A percentile compares a stretch with the other conserved stretches of the same genome.
These are phyloP conservation scores for Lota lota DNA, from an alignment of 2,113 vertebrate genomes.

Conservation along the genomic window DNA sequence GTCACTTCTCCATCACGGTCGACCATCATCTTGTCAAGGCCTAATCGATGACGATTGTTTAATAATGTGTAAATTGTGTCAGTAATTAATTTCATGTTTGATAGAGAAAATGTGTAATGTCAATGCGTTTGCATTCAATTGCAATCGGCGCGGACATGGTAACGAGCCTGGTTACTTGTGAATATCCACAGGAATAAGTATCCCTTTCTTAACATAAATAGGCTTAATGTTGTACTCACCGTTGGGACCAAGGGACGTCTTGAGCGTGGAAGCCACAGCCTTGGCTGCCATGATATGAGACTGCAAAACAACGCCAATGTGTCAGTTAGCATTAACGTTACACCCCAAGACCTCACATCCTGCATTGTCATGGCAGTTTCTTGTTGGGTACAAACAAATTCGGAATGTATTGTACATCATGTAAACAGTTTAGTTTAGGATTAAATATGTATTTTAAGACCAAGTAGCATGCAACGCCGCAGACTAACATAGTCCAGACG, in stretches of 20 bases:
- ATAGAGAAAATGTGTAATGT: not conserved
- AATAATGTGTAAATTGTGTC: no score
- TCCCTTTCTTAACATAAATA: no score
- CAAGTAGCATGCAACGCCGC: no score
- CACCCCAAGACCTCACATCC: no score
- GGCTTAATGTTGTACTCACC: slow-evolving; percentile 70
- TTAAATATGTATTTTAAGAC: not conserved
- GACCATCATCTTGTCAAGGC: slow-evolving; percentile 99
- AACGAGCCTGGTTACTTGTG: no score
- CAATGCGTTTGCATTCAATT: no score
- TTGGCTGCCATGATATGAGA: slow-evolving; percentile 98
- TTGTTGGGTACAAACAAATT: not conserved
- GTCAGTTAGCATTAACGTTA: not conserved
- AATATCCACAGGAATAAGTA: no score
- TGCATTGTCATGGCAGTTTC: no score
- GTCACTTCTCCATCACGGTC: slow-evolving; percentile 96
- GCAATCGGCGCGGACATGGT: no score
- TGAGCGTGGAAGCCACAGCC: slow-evolving; percentile 92
- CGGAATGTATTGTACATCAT: not conserved
- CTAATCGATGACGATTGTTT: slow-evolving; percentile 53
- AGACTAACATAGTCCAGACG: no score
- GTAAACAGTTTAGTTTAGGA: not conserved
- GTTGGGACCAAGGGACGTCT: slow-evolving; percentile 93
- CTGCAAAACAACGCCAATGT: slow-evolving; percentile 68
- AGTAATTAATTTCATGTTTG: no score